Evolutionary conservation across 2,797 vertebrate genomes (phyloP), one percentile per base, ranked within the genome.

Genomic region (Chanos chanos): DNA sequence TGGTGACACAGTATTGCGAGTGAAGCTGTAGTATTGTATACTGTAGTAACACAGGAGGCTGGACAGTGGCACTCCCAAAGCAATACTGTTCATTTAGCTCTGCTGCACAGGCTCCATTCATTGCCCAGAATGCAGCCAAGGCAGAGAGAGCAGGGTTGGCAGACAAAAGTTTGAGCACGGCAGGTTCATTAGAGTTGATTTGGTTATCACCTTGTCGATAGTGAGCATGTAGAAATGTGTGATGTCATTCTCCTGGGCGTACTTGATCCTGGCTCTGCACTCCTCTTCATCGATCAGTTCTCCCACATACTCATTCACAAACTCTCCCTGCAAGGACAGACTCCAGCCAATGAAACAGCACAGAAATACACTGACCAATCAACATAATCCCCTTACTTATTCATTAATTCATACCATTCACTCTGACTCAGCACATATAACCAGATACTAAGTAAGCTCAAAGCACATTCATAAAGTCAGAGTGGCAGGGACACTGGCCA

Each of bases 221-320:
- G 97, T 99, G 61, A 99, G 95, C 96, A 99, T 98, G 84, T 99
- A 99, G 84, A 99, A 99, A 78, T 97, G 90, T 0, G 88, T 92
- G 81, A 98, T 94, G 83, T 98, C 94, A 18, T 98, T 97, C 70
- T 99, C 96, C 5, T 99, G 96, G 2, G 95, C 94, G 1, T 87
- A 86, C 68, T 85, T 91, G 82, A 99, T 99, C 61, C 97, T 86
- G 6, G 94, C 93, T 84, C 92, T 87, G 72, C 97, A 99, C 58
- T 99, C 97, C 78, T 98, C 96, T 76, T 98, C 95, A 25, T 98
- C 96, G 1, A 99, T 93, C 75, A 99, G 85, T 83, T 99, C 97
- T 0, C 97, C 97, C 0, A 99, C 91, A 7, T 99, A 99, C 78
- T 99, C 96, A 49, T 98, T 99, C 51, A 99, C 96, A 77, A 99